Evolutionary conservation across 2,797 vertebrate genomes (phyloP).

Genomic region (Spinibarbus caldwelli): DNA sequence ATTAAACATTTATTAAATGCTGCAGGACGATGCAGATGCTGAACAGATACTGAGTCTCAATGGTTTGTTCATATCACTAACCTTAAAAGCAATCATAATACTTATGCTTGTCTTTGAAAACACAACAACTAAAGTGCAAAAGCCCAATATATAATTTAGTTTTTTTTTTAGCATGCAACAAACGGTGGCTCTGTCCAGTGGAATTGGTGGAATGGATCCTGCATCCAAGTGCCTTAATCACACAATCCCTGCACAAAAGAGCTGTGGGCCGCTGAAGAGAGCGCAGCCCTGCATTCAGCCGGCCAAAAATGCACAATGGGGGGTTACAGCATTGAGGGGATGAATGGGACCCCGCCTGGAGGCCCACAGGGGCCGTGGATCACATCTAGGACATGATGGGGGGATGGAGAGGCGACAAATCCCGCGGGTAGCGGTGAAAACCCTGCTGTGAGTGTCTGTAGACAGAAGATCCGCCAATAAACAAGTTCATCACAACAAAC

Average conservation of each 20-base stretch:
- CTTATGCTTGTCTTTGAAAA: background rate
- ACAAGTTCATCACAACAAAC: constrained; percentile 56
- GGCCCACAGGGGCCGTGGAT: constrained; percentile 68
- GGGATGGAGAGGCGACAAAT: constrained; percentile 45
- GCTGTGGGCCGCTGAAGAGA: constrained; percentile 74
- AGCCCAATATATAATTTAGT: background rate
- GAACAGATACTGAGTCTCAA: background rate
- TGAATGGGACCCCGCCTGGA: constrained; percentile 73
- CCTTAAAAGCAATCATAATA: background rate
- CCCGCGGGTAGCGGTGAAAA: constrained; percentile 50
- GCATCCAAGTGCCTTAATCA: constrained; percentile 73
- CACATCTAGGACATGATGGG: constrained; percentile 64
- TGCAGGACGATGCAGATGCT: too few species aligned
- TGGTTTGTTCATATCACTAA: background rate
- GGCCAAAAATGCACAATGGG: constrained; percentile 74
- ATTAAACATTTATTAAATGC: too few species aligned
- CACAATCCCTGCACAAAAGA: constrained; percentile 74
- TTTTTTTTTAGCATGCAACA: background rate
- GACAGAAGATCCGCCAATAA: constrained; percentile 54
- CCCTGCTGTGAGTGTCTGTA: constrained; percentile 50
- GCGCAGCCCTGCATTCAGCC: constrained; percentile 69
- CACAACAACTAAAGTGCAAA: background rate
- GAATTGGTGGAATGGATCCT: constrained; percentile 73
- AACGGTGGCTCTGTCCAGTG: constrained; percentile 54
- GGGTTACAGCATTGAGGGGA: constrained; percentile 75